Base-by-base conservation (phyloP, 2,888 invertebrate genomes). In the Cantharis rufa region DNA sequence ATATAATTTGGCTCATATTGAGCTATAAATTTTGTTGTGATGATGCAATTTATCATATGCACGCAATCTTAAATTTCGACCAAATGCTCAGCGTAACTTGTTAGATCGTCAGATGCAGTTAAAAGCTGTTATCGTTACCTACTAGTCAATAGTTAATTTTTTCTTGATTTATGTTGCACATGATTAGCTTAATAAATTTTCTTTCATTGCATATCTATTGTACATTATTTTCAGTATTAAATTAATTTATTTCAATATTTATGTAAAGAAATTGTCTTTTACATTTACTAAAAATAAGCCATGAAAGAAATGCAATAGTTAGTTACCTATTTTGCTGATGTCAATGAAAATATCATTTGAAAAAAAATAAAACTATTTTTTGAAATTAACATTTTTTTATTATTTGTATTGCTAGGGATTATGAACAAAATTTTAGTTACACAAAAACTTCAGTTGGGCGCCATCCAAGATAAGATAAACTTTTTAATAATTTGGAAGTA, bases 1-100 rank as follows among this genome's bases (percentile, higher is more conserved):
- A 48, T 70, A 32, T 72, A 70, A 62, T 76, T 77, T 80, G 77
- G 78, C 81, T 81, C 81, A 81, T 81, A 81, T 81, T 81, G 77
- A 79, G 81, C 80, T 81, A 78, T 82, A 83, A 81, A 80, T 82
- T 82, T 82, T 82, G 83, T 84, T 83, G 83, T 83, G 83, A 82
- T 84, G 79, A 80, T 80, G 78, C 79, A 79, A 79, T 80, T 75
- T 76, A 77, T 76, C 79, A 71, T 72, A 76, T 75, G 77, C 78
- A 81, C 79, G 77, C 80, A 81, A 78, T 81, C 72, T 76, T 75
- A 78, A 71, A 76, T 32, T 69, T 79, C 74, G 78, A 78, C 76
- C 74, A 76, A 76, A 78, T 76, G 73, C 75, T 74, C 76, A 74
- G 71, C 74, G 74, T 74, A 72, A 61, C 70, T 78, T 76, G 71